Evolutionary conservation across 2,797 vertebrate genomes (phyloP).

Genomic region (Petrocephalus sullivani): DNA sequence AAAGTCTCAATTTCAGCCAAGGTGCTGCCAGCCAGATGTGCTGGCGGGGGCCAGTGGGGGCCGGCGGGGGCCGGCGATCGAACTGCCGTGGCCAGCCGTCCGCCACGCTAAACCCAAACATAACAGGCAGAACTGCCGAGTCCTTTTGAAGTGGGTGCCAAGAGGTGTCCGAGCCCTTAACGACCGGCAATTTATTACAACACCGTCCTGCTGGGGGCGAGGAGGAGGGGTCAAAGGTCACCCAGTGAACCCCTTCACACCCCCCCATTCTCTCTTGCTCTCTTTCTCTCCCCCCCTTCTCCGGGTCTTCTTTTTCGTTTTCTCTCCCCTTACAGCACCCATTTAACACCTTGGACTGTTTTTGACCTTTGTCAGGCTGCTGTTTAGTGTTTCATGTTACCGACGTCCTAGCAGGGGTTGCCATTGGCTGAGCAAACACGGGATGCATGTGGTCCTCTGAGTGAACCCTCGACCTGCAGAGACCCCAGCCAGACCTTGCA

Average conservation of each 20-base stretch:
- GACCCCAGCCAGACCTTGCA: neutral
- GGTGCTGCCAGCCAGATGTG: slow-evolving; percentile 73
- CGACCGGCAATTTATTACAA: slow-evolving; percentile 64
- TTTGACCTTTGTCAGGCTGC: slow-evolving; percentile 54
- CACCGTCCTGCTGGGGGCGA: slow-evolving; percentile 51
- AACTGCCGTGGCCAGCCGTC: neutral
- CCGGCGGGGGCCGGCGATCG: slow-evolving; percentile 35
- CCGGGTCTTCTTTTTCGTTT: slow-evolving; percentile 23
- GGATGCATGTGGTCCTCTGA: slow-evolving; percentile 37
- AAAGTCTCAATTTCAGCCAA: slow-evolving; percentile 69
- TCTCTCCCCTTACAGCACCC: slow-evolving; percentile 49
- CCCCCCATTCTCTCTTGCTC: slow-evolving; percentile 34
- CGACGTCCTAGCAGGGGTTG: slow-evolving; percentile 40
- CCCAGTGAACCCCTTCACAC: slow-evolving; percentile 49
- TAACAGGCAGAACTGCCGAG: slow-evolving; percentile 59
- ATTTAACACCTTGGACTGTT: slow-evolving; percentile 62
- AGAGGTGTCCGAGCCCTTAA: slow-evolving; percentile 65
- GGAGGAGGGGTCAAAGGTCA: slow-evolving; percentile 50
- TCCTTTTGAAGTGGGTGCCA: slow-evolving; percentile 67
- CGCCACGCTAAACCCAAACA: slow-evolving; percentile 46
- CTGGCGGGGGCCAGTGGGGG: slow-evolving; percentile 34
- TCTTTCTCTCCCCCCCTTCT: slow-evolving; percentile 23
- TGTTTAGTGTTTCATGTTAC: slow-evolving; percentile 60
- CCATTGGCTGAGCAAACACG: slow-evolving; percentile 53
- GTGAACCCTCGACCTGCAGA: slow-evolving; percentile 21